phyloP scores from a whole-genome alignment of 2,113 vertebrate species.

The Cairina moschata region DNA sequence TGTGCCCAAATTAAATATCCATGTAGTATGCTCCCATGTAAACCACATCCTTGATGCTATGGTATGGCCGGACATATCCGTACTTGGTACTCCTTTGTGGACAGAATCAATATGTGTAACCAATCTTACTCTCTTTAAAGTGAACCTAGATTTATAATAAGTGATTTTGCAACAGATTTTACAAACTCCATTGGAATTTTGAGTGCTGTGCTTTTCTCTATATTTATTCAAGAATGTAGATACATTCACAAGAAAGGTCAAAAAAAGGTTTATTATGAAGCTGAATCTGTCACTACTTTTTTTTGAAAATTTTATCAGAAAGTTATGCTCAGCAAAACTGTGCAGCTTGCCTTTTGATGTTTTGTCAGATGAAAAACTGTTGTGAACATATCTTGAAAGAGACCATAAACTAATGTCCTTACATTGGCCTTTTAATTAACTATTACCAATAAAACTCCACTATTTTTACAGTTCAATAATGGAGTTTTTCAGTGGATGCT shows the following conservation, averaged over 20 bases:
- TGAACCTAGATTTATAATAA: background rate
- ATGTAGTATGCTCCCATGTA: background rate
- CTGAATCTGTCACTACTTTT: background rate
- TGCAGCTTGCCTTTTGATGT: constrained; percentile 40
- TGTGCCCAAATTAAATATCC: background rate
- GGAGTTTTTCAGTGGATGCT: constrained; percentile 36
- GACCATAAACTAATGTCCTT: constrained; percentile 60
- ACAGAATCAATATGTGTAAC: background rate
- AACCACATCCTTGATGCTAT: background rate
- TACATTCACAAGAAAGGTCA: constrained; percentile 7
- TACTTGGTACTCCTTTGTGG: background rate
- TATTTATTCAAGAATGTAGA: background rate
- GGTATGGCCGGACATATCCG: background rate
- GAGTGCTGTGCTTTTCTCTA: background rate
- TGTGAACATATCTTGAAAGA: constrained; percentile 55
- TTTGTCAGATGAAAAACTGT: constrained; percentile 52
- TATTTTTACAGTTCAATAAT: constrained; percentile 49
- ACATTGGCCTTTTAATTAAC: constrained; percentile 68
- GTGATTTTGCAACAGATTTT: background rate
- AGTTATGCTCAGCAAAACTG: background rate
- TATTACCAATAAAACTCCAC: constrained; percentile 36
- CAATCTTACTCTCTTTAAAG: background rate
- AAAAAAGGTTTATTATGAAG: constrained; percentile 5
- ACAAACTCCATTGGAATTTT: background rate
- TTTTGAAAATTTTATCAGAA: background rate